These are phyloP conservation scores for Schizopygopsis pylzovi DNA, from an alignment of 2,797 vertebrate genomes.

Conservation along the genomic window DNA sequence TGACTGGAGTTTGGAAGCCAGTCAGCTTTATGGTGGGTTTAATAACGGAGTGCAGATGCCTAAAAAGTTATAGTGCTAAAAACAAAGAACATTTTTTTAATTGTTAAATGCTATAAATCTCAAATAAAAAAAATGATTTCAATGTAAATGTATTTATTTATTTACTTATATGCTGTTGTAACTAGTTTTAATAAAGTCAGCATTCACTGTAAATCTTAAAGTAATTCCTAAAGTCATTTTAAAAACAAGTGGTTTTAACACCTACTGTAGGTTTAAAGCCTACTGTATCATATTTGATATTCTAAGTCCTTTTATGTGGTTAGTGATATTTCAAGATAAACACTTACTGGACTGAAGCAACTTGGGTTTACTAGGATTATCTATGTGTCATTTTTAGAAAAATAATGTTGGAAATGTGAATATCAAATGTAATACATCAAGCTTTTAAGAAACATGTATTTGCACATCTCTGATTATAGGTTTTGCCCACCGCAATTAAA, in stretches of 20 bases:
- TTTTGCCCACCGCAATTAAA: background rate
- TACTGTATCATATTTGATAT: background rate
- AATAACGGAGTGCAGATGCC: too few relatives aligned
- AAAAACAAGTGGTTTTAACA: background rate
- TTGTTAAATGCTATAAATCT: background rate
- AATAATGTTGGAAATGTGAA: background rate
- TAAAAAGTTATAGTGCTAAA: background rate
- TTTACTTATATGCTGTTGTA: background rate
- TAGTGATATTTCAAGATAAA: background rate
- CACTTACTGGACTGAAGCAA: background rate
- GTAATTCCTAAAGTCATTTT: background rate
- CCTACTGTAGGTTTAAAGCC: background rate
- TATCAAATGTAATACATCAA: background rate
- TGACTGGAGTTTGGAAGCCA: constrained; percentile 83
- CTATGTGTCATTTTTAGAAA: background rate
- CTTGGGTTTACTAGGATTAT: background rate
- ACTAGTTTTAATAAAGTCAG: background rate
- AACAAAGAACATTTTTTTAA: background rate
- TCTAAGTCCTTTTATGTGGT: background rate
- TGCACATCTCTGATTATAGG: background rate
- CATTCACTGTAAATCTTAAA: background rate
- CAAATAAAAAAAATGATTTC: background rate
- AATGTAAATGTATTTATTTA: background rate
- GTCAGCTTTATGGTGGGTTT: constrained; percentile 72
- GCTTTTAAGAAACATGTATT: background rate